Evolutionary conservation across 2,113 vertebrate species (phyloP), one percentile per base, ranked within the genome.

Genomic region (Chloropsis hardwickii): DNA sequence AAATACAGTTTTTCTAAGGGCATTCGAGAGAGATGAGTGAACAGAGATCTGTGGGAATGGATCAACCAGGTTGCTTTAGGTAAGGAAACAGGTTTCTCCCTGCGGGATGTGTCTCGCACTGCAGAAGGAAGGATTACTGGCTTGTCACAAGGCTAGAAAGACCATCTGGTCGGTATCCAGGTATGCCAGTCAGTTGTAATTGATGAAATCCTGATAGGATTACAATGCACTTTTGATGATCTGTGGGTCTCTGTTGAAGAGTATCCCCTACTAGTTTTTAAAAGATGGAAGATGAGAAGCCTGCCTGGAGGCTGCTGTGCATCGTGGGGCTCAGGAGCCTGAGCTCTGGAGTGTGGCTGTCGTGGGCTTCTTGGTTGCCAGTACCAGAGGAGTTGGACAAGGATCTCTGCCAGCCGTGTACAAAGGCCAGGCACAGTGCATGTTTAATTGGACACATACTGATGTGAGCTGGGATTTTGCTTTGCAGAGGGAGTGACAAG

Each of bases 401-500:
- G 69, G 10, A 71, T 72, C 23, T 92, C 87, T 78, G 85, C 91
- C 90, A 95, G 80, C 81, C 3, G 1, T 62, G 39, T 24, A 33
- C 62, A 78, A 79, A 72, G 92, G 84, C 88, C 90, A 91, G 80
- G 42, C 84, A 48, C 76, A 28, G 70, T 16, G 80, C 73, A 22
- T 44, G 80, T 90, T 88, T 86, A 93, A 81, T 85, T 88, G 56
- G 84, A 81, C 31, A n/a, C 44, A 33, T 72, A 85, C 87, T 96
- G 79, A 86, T 67, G 78, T 67, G 64, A 85, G 53, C 83, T 87
- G 84, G 79, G 91, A 53, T 88, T 94, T 94, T 51, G 86, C 50
- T 94, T 94, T 95, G 90, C 78, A 81, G 77, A 78, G 66, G 81
- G 73, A 93, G 91, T 69, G 74, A 27, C 57, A 78, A 53, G 88